phyloP scores from a whole-genome alignment of 2,888 invertebrate species.

The Trachelus stipa region DNA sequence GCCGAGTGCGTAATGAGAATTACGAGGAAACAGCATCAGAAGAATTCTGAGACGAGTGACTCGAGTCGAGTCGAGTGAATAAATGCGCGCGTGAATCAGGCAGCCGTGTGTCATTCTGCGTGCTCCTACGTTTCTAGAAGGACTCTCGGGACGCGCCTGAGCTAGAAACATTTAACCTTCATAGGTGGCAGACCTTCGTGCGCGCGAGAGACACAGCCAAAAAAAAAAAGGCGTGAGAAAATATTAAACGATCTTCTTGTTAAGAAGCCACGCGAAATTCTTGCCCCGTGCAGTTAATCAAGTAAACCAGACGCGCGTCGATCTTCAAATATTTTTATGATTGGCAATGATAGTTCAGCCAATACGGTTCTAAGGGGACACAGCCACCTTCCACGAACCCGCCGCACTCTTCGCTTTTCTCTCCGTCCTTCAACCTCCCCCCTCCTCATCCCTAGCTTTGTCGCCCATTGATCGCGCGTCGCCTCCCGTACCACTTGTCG shows the following conservation, averaged over 20 bases:
- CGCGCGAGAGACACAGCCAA: too few species aligned
- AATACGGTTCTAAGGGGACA: neutral
- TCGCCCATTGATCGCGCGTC: neutral
- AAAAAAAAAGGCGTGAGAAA: too few species aligned
- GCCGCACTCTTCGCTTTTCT: neutral
- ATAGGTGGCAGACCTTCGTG: too few species aligned
- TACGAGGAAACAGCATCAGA: neutral
- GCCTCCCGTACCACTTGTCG: neutral
- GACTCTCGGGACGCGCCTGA: neutral
- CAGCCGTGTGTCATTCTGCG: slow-evolving; percentile 30
- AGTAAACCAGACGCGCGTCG: neutral
- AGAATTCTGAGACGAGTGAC: neutral
- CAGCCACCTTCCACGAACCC: neutral
- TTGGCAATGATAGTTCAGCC: neutral
- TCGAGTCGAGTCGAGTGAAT: slow-evolving; percentile 11
- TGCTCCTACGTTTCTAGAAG: slow-evolving; percentile 5
- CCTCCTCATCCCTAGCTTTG: neutral
- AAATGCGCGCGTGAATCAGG: slow-evolving; percentile 30
- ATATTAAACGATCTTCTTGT: neutral
- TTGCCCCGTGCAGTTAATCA: neutral
- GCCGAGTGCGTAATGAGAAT: neutral
- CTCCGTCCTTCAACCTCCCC: neutral
- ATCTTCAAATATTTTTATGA: neutral
- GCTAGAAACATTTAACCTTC: neutral
- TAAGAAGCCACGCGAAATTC: neutral